A percentile compares a stretch with the other conserved stretches of the same genome.
phyloP scores from a whole-genome alignment of 2,113 vertebrate species.

The Austrofundulus limnaeus region DNA sequence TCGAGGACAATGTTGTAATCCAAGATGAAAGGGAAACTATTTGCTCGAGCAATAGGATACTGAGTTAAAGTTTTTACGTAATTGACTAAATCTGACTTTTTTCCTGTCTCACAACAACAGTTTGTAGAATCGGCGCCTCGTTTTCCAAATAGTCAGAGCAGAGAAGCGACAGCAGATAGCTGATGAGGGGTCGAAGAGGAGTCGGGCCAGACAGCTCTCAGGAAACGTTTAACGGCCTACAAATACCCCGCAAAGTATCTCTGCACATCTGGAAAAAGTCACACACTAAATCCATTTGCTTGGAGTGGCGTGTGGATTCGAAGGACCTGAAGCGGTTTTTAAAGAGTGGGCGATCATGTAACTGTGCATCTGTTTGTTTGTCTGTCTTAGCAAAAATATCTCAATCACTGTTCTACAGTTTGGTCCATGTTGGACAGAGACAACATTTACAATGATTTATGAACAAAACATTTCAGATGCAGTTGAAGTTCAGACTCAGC shows the following conservation, averaged over 20 bases:
- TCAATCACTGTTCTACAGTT: no score
- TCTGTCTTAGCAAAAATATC: no score
- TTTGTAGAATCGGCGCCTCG: conserved; percentile 61
- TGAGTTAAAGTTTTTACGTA: no score
- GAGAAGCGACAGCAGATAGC: conserved; percentile 21
- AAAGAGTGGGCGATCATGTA: conserved; percentile 12
- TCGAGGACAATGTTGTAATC: no score
- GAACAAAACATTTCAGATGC: no score
- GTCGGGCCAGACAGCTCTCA: conserved; percentile 29
- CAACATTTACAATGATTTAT: no score
- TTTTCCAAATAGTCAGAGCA: conserved; percentile 35
- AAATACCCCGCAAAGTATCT: conserved; percentile 49
- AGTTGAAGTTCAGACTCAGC: no score
- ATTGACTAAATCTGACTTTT: no score
- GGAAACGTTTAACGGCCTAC: conserved; percentile 66
- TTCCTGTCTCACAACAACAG: conserved; percentile 32
- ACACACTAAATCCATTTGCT: conserved; percentile 35
- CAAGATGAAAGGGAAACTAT: not conserved
- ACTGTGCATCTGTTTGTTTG: conserved; percentile 32
- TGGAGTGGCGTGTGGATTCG: conserved; percentile 14
- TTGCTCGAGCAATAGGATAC: conserved; percentile 22
- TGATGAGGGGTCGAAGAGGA: conserved; percentile 25
- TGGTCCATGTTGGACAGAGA: no score
- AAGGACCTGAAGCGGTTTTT: conserved; percentile 16
- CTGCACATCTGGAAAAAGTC: conserved; percentile 62